Evolutionary conservation across 1,140 invertebrate genomes (phyloP).

Genomic region (Heterodera carotae): DNA sequence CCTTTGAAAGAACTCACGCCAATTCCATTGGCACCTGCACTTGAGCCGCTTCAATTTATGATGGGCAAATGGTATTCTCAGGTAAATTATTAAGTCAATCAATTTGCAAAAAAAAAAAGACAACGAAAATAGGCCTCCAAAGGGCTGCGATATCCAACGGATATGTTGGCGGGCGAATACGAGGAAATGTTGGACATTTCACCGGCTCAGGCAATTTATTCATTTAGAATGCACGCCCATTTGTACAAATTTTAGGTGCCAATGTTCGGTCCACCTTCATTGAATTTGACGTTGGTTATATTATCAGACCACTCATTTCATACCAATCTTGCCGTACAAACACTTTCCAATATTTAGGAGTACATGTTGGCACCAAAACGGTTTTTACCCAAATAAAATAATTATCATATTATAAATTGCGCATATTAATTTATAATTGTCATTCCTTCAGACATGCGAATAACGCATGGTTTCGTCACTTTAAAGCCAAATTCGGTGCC

Average conservation of each 20-base stretch:
- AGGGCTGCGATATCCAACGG: constrained; percentile 61
- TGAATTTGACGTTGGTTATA: constrained; percentile 58
- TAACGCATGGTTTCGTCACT: constrained; percentile 62
- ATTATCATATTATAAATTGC: background rate
- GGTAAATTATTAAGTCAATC: background rate
- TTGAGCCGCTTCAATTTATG: constrained; percentile 65
- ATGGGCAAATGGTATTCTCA: constrained; percentile 64
- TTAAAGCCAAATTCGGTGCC: constrained; percentile 58
- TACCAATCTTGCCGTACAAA: no score
- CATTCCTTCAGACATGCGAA: constrained; percentile 52
- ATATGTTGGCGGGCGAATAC: constrained; percentile 59
- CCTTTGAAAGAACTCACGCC: constrained; percentile 49
- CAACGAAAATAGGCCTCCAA: constrained; percentile 50
- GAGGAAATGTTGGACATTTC: constrained; percentile 64
- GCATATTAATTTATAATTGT: constrained; percentile 28
- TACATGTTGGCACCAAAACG: constrained; percentile 29
- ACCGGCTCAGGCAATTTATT: constrained; percentile 47
- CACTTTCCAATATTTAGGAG: constrained; percentile 11
- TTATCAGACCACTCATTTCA: no score
- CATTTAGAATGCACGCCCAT: background rate
- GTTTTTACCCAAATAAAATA: background rate
- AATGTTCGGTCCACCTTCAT: constrained; percentile 65
- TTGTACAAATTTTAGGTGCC: constrained; percentile 43
- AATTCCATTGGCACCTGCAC: constrained; percentile 62
- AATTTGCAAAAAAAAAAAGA: background rate